Base-by-base conservation (phyloP, 2,113 vertebrate species). In the Urocynchramus pylzowi region DNA sequence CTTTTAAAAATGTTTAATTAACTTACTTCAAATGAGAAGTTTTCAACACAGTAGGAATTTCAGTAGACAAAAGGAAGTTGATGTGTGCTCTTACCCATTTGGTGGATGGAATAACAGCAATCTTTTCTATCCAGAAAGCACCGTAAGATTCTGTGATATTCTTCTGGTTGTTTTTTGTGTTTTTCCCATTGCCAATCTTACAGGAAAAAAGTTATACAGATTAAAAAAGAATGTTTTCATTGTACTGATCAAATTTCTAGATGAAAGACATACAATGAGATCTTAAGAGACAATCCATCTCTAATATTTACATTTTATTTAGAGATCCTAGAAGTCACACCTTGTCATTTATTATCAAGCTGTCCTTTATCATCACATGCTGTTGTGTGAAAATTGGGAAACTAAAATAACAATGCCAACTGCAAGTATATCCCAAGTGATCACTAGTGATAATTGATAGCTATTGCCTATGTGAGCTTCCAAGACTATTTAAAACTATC, bases 111-210 rank as follows among this genome's bases (percentile, higher is more conserved):
- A 91, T 99, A 99, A 97, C 99, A 99, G 97, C 99, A 99, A 97
- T 99, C 99, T 97, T 99, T 99, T 97, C 99, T 99, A 97, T 99
- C 99, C 93, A 99, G 98, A 96, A 99, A 99, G 97, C 99, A 99
- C 75, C 98, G 99, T 95, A 99, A 98, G 87, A 99, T 99, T 93
- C 98, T 99, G 9, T 98, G 98, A 96, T 99, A 99, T 91, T 99
- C 99, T 96, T 99, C 98, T 95, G 98, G 99, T 97, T 99, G 99
- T 89, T 98, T 96, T 97, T 98, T 98, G 70, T 98, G 98, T 97
- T 97, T 98, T 87, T 98, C 98, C 99, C 99, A 99, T 95, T 98
- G 98, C 99, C 99, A 99, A 67, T 99, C 99, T 99, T 91, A 49
- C 15, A 37, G 41, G 39, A 57, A 69, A 61, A 78, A 92, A 47